Conservation (phyloP, 2,797 vertebrate genomes). For the Atherinosoma microstoma region DNA sequence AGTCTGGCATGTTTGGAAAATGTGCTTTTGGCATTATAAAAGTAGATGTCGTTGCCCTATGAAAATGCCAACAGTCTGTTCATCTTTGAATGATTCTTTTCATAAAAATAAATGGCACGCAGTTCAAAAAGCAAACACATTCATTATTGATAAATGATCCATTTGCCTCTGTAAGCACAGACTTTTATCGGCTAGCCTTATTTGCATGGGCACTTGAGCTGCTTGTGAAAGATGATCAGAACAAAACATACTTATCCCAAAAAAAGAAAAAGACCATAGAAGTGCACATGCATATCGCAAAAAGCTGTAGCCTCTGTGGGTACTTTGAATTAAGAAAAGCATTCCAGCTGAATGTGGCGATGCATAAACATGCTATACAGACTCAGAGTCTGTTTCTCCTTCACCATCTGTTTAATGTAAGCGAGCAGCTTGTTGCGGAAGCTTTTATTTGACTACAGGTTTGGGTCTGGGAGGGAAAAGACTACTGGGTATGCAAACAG, state of each 20-base stretch:
- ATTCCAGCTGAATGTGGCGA: slow-evolving; percentile 10
- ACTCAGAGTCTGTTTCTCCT: slow-evolving; percentile 42
- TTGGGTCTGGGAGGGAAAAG: slow-evolving; percentile 41
- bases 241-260: background rate
- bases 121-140: slow-evolving; percentile 41
- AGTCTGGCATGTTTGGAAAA: background rate
- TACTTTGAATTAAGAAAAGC: slow-evolving; percentile 5
- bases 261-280: slow-evolving; percentile 15
- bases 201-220: slow-evolving; percentile 53
- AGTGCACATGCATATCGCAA: slow-evolving; percentile 16
- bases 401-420: slow-evolving; percentile 46
- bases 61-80: slow-evolving; percentile 17
- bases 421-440: slow-evolving; percentile 44
- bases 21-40: slow-evolving; percentile 4
- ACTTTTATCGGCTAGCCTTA: slow-evolving; percentile 46
- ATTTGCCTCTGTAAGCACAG: slow-evolving; percentile 59
- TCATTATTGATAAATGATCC: slow-evolving; percentile 61
- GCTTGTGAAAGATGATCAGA: slow-evolving; percentile 46
- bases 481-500: slow-evolving; percentile 72
- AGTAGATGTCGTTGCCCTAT: slow-evolving; percentile 17
- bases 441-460: slow-evolving; percentile 78
- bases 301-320: slow-evolving; percentile 2
- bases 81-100: slow-evolving; percentile 37
- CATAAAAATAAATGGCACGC: slow-evolving; percentile 35
- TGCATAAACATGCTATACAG: slow-evolving; percentile 11